These are phyloP conservation scores for Pleuronectes platessa DNA, from an alignment of 2,113 vertebrate genomes.

Conservation along the genomic window DNA sequence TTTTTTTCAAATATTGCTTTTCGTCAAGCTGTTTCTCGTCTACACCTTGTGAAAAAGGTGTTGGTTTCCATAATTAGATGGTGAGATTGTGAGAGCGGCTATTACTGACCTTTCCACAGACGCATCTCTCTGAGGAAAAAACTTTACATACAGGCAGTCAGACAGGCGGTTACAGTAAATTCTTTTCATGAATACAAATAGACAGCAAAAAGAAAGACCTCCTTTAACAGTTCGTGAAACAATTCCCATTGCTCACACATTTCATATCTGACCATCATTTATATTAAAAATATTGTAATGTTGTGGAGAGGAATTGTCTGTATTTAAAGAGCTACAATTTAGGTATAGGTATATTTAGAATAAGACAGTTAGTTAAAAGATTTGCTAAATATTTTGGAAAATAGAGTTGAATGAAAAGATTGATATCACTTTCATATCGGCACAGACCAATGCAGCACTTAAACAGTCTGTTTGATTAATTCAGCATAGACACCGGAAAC, in stretches of 20 bases:
- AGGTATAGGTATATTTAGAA: no score
- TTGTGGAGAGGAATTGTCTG: neutral
- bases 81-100: conserved; percentile 31
- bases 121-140: conserved; percentile 35
- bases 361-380: no score
- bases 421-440: no score
- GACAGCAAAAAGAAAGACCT: conserved; percentile 7
- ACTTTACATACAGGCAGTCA: conserved; percentile 13
- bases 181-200: conserved; percentile 36
- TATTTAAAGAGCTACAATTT: no score
- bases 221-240: neutral
- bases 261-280: conserved; percentile 1
- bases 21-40: conserved; percentile 11
- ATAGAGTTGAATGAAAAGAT: no score
- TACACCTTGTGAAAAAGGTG: conserved; percentile 28
- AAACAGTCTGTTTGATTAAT: neutral
- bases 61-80: conserved; percentile 40
- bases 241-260: neutral
- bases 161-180: conserved; percentile 25
- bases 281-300: neutral
- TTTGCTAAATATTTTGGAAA: no score
- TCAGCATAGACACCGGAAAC: neutral
- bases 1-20: neutral
- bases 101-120: conserved; percentile 43
- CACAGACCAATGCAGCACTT: neutral